phyloP scores from a whole-genome alignment of 2,888 invertebrate species.

The Conus canariensis region DNA sequence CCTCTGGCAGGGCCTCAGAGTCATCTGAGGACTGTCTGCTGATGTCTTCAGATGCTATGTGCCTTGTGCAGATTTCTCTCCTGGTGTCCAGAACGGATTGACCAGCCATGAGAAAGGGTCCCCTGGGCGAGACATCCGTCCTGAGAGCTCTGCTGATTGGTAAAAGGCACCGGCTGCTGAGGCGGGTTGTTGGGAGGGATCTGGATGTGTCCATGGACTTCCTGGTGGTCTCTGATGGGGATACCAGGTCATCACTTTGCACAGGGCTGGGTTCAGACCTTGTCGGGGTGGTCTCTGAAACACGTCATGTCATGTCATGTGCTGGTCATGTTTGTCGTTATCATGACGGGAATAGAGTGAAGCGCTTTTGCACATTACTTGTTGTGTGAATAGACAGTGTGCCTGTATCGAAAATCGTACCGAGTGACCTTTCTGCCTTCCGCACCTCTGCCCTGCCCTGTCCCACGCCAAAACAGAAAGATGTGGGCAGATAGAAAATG shows the following conservation, averaged over 20 bases:
- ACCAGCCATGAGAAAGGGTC: conserved; percentile 30
- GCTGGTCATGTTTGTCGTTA: no score
- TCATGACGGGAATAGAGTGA: no score
- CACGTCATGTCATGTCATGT: background rate
- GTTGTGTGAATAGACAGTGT: no score
- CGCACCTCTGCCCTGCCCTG: no score
- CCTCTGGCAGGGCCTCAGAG: background rate
- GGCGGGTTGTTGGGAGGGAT: background rate
- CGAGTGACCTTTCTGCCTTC: no score
- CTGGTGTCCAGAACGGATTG: conserved; percentile 4
- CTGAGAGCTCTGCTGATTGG: conserved; percentile 34
- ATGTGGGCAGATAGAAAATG: background rate
- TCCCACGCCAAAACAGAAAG: background rate
- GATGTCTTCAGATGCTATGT: background rate
- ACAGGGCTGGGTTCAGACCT: background rate
- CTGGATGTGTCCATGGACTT: background rate
- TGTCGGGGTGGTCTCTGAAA: background rate
- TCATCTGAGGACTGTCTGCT: background rate
- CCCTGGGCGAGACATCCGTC: background rate
- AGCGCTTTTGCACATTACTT: no score
- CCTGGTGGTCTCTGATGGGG: background rate
- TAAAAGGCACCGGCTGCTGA: background rate
- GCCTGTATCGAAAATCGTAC: no score
- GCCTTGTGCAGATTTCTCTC: background rate
- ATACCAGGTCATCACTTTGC: background rate